Percentiles rank a stretch among this genome's conserved stretches.
phyloP scores from a whole-genome alignment of 2,113 vertebrate species.

The Panthera tigris region DNA sequence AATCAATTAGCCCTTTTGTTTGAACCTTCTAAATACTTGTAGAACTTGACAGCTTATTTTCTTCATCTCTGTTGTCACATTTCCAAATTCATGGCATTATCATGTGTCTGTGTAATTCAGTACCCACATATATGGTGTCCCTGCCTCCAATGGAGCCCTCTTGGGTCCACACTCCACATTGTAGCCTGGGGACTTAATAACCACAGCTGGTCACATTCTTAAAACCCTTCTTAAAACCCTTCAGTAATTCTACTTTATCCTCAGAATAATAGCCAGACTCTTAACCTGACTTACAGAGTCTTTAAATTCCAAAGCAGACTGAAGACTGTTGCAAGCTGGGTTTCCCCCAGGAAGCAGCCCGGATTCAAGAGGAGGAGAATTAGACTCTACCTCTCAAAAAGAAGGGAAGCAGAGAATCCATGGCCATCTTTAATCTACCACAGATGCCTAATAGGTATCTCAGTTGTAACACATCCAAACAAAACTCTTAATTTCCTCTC shows the following conservation, averaged over 20 bases:
- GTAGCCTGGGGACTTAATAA: neutral
- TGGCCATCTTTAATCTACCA: neutral
- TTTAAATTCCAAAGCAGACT: neutral
- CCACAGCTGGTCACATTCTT: neutral
- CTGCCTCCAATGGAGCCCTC: neutral
- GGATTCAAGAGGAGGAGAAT: neutral
- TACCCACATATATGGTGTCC: neutral
- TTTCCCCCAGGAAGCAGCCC: neutral
- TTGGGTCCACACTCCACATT: neutral
- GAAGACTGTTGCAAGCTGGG: neutral
- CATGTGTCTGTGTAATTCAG: neutral
- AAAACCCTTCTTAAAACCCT: neutral
- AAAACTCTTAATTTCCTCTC: constrained; percentile 5
- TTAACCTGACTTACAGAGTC: neutral
- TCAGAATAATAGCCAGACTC: neutral
- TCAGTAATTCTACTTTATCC: neutral
- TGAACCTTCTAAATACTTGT: constrained; percentile 27
- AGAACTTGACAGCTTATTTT: constrained; percentile 13
- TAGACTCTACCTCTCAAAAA: neutral
- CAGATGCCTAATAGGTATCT: neutral
- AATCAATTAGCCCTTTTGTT: neutral
- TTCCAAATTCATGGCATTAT: neutral
- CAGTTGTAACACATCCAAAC: neutral
- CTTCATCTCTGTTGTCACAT: neutral
- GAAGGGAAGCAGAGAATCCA: neutral